Conservation (phyloP, 2,888 invertebrate genomes). For the Dicyrtomina minuta region DNA sequence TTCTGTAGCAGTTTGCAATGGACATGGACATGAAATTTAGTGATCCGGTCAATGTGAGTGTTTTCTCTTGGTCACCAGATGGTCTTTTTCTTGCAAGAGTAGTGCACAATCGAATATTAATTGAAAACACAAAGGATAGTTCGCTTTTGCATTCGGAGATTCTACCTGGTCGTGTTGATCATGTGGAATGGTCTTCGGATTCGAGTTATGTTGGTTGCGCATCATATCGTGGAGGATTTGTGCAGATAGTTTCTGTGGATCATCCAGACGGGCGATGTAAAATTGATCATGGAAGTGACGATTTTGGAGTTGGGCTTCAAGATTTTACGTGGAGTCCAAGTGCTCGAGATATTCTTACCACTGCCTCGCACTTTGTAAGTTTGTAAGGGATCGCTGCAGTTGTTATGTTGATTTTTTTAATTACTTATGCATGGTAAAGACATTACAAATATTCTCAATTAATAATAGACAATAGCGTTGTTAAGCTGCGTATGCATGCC, state of each 20-base stretch:
- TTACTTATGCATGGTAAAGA: too few relatives aligned
- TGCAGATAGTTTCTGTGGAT: constrained; percentile 60
- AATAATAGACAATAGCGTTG: too few relatives aligned
- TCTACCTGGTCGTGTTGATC: constrained; percentile 11
- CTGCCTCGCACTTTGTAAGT: constrained; percentile 60
- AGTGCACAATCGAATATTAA: constrained; percentile 6
- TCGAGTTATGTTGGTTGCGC: constrained; percentile 56
- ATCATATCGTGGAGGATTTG: constrained; percentile 54
- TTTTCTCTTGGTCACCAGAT: constrained; percentile 18
- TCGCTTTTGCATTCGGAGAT: not conserved
- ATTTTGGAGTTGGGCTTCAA: constrained; percentile 61
- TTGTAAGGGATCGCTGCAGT: not conserved
- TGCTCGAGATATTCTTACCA: constrained; percentile 60
- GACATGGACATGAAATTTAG: not conserved
- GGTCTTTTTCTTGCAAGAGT: constrained; percentile 13
- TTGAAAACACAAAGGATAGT: constrained; percentile 12
- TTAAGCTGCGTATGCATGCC: too few relatives aligned
- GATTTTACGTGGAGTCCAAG: constrained; percentile 61
- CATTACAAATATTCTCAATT: too few relatives aligned
- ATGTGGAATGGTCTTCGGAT: constrained; percentile 57
- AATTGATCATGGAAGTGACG: constrained; percentile 56
- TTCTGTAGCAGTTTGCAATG: not conserved
- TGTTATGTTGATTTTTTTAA: too few relatives aligned
- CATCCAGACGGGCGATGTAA: constrained; percentile 62
- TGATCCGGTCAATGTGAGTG: not conserved